These are phyloP conservation scores for Myathropa florea DNA, from an alignment of 2,888 invertebrate species.

Conservation along the genomic window DNA sequence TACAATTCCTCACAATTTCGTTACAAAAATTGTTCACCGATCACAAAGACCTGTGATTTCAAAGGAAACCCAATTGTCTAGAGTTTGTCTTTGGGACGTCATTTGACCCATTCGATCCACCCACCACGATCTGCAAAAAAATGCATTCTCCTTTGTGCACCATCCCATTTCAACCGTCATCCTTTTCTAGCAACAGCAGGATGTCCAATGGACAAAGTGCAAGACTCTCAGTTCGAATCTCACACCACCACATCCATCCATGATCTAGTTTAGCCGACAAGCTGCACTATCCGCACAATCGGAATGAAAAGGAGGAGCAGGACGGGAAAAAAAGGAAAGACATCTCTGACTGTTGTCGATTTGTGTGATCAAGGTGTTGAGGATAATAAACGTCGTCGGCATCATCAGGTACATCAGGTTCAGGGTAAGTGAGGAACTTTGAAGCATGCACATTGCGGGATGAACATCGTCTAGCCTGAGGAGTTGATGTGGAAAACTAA, in stretches of 20 bases:
- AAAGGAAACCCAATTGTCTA: constrained; percentile 25
- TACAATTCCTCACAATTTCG: not conserved
- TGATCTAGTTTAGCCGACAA: constrained; percentile 33
- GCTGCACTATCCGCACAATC: constrained; percentile 53
- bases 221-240: constrained; percentile 38
- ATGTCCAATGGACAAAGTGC: constrained; percentile 37
- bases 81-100: constrained; percentile 2
- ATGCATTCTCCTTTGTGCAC: constrained; percentile 27
- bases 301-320: constrained; percentile 16
- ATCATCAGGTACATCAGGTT: constrained; percentile 13
- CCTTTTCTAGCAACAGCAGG: constrained; percentile 39
- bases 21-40: not conserved
- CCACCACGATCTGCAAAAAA: constrained; percentile 37
- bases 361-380: constrained; percentile 61
- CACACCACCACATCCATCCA: not conserved
- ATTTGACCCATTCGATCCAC: constrained; percentile 51
- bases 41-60: constrained; percentile 10
- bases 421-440: not conserved
- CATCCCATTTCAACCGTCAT: constrained; percentile 1
- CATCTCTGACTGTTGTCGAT: constrained; percentile 31
- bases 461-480: not conserved
- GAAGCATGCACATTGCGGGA: too few species aligned
- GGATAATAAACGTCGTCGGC: constrained; percentile 31
- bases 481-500: not conserved
- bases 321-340: constrained; percentile 18